Conservation (phyloP, 2,888 invertebrate species). For the Cabera pusaria region DNA sequence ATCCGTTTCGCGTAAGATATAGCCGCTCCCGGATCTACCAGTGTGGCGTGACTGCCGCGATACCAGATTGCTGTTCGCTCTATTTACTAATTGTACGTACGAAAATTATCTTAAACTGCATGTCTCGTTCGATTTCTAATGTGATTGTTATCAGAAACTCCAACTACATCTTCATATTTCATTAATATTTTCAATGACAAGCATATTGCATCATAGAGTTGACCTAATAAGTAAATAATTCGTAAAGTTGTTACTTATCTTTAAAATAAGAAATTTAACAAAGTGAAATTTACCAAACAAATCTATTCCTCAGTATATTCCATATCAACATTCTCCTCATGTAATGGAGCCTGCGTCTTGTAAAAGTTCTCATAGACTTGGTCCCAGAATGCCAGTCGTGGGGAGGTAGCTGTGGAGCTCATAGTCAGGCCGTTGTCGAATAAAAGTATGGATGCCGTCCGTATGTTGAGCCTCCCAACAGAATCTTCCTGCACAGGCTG, state of each 20-base stretch:
- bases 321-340: conserved; percentile 16
- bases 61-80: conserved; percentile 13
- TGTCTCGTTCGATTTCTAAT: conserved; percentile 1
- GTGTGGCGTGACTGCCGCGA: conserved; percentile 15
- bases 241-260: no score
- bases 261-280: no score
- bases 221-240: conserved; percentile 1
- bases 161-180: no score
- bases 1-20: conserved; percentile 4
- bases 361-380: conserved; percentile 61
- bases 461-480: conserved; percentile 36
- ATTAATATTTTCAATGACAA: no score
- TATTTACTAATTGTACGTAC: conserved; percentile 20
- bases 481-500: conserved; percentile 39
- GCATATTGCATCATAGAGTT: conserved; percentile 9
- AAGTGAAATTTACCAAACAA: no score
- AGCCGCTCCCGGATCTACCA: conserved; percentile 22
- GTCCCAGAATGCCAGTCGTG: conserved; percentile 61
- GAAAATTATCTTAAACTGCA: conserved; percentile 2
- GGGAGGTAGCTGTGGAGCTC: conserved; percentile 34
- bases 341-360: conserved; percentile 34
- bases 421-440: conserved; percentile 42
- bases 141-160: no score
- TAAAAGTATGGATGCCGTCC: conserved; percentile 41
- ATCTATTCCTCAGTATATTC: no score